These are phyloP conservation scores for Fratercula arctica DNA, from an alignment of 2,797 vertebrate species.

Conservation along the genomic window DNA sequence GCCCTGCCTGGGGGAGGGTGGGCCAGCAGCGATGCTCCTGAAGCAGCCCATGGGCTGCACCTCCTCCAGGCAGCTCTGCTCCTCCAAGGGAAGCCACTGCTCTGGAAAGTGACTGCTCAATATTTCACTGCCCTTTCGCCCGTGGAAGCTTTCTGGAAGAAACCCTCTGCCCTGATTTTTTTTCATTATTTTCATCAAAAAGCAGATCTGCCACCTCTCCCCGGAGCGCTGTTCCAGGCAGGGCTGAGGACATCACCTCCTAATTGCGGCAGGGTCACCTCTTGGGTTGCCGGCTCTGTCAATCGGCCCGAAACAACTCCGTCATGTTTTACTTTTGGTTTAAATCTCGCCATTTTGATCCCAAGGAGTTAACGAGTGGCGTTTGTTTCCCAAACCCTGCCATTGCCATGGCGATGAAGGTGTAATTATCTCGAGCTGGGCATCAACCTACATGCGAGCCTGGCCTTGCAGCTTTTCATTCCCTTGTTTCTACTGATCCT, in stretches of 20 bases:
- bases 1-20: neutral
- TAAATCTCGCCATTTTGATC: neutral
- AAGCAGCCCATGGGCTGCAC: neutral
- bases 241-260: neutral
- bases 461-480: neutral
- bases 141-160: neutral
- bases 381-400: neutral
- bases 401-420: neutral
- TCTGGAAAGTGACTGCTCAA: neutral
- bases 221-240: neutral
- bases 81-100: neutral
- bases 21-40: accelerated
- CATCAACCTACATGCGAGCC: neutral
- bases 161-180: neutral
- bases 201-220: neutral
- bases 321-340: neutral
- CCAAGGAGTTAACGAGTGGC: neutral
- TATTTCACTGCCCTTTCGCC: neutral
- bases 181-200: neutral
- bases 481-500: neutral
- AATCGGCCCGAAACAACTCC: neutral
- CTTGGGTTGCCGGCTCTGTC: neutral
- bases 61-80: neutral
- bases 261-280: neutral
- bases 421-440: neutral